phyloP scores from a whole-genome alignment of 2,888 invertebrate species.

The Drosophila atripex region DNA sequence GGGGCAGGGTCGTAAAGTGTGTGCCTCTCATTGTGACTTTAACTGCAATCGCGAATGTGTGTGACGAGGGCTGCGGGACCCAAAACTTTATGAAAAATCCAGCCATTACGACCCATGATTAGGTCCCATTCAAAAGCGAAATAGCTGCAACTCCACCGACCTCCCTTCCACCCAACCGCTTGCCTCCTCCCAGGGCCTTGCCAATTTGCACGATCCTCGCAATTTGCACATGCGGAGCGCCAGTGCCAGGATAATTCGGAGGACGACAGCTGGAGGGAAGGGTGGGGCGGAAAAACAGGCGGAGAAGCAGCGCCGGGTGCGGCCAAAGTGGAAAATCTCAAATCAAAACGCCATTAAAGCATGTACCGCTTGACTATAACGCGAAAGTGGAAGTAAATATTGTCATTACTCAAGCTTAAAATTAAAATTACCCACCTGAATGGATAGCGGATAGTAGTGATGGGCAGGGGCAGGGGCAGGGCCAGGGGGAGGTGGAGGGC shows the following conservation, averaged over 20 bases:
- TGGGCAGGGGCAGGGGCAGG: neutral
- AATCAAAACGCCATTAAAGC: conserved; percentile 81
- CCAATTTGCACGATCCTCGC: conserved; percentile 1
- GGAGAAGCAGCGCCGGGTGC: conserved; percentile 9
- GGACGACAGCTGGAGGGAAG: conserved; percentile 33
- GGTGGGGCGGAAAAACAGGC: conserved; percentile 12
- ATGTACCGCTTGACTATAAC: conserved; percentile 65
- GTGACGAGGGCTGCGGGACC: neutral
- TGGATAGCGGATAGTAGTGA: conserved; percentile 29
- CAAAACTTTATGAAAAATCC: neutral
- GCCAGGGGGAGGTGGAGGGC: conserved; percentile 1
- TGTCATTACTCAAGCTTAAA: conserved; percentile 82
- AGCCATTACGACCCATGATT: neutral
- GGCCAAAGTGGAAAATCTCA: conserved; percentile 54
- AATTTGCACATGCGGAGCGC: conserved; percentile 16
- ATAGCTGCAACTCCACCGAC: no score
- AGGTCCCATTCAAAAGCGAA: neutral
- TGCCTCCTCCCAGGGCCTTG: neutral
- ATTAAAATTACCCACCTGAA: conserved; percentile 79
- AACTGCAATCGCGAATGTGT: conserved; percentile 6
- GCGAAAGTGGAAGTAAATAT: conserved; percentile 78
- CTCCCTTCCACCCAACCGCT: no score
- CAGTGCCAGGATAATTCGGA: conserved; percentile 2
- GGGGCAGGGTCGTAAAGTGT: conserved; percentile 11
- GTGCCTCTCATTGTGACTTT: conserved; percentile 15